Evolutionary conservation across 2,888 invertebrate genomes (phyloP), one percentile per base, ranked within the genome.

Genomic region (Bibio marci): DNA sequence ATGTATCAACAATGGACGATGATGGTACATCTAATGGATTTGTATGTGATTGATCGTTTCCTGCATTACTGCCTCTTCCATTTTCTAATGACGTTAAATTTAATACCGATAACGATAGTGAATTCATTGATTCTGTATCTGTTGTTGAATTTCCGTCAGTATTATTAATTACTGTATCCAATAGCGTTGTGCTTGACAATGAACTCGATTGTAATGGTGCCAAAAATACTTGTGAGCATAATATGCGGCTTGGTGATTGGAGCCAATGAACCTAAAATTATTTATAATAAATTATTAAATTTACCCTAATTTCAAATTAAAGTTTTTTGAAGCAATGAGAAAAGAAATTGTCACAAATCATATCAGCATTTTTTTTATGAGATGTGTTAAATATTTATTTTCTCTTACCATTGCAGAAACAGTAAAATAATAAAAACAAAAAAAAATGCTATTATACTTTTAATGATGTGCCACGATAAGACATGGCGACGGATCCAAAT

Each of bases 401-500:
- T 35, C 22, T 35, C 22, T 8, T 14, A 31, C 30, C 7, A 10
- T 38, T 19, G 10, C 10, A 22, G 32, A 41, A 18, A 26, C 31
- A 26, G 7, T n/a, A 12, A 32, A 5, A 14, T n/a, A 30, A 37
- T 45, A 44, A 27, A 37, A 35, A 31, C 15, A 25, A 28, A 41
- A 41, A 28, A 42, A 32, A 13, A 38, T 26, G 10, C 19, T 32
- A n/a, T 18, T 19, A 15, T 36, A 85, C 82, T 68, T 91, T 91
- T 46, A 87, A 70, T n/a, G 85, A 79, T 28, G 83, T 76, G 39
- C 85, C 87, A 53, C 78, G 75, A 62, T 77, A 87, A 47, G 83
- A 81, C 80, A 91, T 81, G 2, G 87, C 85, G 37, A 86, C 80
- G 2, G 87, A 79, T 7, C 91, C 91, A 58, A 91, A 91, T 50